These are phyloP conservation scores for Drosophila miranda DNA, from an alignment of 1,140 invertebrate species.

Conservation along the genomic window DNA sequence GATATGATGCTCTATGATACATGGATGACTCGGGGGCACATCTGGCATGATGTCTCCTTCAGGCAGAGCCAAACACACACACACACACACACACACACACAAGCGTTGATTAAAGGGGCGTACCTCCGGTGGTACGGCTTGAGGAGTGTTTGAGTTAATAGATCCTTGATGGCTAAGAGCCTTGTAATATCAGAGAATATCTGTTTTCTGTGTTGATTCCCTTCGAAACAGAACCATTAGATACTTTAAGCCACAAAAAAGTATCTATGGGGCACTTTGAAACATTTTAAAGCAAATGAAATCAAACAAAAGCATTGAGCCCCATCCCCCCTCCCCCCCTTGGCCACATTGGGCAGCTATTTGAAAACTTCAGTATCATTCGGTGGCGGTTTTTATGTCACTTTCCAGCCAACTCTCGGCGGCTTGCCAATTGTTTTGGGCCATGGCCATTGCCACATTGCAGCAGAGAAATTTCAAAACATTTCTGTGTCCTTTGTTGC, in stretches of 20 bases:
- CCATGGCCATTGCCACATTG: constrained; percentile 64
- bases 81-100: too few relatives aligned
- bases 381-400: constrained; percentile 57
- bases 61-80: too few relatives aligned
- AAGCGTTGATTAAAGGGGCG: not conserved
- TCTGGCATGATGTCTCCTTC: constrained; percentile 15
- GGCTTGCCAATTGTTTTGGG: constrained; percentile 60
- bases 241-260: too few relatives aligned
- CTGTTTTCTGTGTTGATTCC: too few relatives aligned
- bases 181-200: too few relatives aligned
- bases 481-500: constrained; percentile 22
- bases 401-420: constrained; percentile 33
- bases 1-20: constrained; percentile 25
- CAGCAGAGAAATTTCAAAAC: constrained; percentile 7
- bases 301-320: constrained; percentile 52
- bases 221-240: too few relatives aligned
- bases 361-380: constrained; percentile 56
- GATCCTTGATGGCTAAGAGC: too few relatives aligned
- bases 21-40: constrained; percentile 17
- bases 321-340: not conserved
- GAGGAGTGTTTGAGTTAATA: too few relatives aligned
- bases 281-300: constrained; percentile 49
- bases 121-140: too few relatives aligned
- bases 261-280: not conserved
- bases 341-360: constrained; percentile 44